phyloP scores from a whole-genome alignment of 2,888 invertebrate genomes.

The Lithodes maja region DNA sequence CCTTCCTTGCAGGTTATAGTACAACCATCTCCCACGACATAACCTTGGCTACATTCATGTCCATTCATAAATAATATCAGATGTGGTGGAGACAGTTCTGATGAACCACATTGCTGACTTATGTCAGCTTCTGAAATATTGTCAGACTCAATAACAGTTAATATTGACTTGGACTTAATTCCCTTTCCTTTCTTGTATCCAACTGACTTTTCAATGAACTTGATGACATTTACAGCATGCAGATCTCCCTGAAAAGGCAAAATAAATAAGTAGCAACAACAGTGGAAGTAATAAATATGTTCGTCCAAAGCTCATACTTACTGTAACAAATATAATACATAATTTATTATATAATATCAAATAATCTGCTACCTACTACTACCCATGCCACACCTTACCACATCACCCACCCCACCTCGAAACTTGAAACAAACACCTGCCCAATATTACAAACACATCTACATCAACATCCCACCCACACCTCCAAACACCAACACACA shows the following conservation, averaged over 20 bases:
- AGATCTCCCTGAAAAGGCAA: neutral
- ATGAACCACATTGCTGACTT: neutral
- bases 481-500: no score
- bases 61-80: neutral
- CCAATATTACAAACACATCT: no score
- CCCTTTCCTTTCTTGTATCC: slow-evolving; percentile 8
- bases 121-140: slow-evolving; percentile 16
- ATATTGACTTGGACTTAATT: neutral
- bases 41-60: neutral
- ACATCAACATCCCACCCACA: no score
- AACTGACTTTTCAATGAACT: slow-evolving; percentile 11
- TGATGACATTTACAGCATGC: neutral
- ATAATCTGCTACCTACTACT: neutral
- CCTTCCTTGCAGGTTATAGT: neutral
- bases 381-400: neutral
- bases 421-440: no score
- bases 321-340: neutral
- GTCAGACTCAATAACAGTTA: neutral
- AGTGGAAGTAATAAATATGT: neutral
- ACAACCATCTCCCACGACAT: slow-evolving; percentile 11
- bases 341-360: neutral
- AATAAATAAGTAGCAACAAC: neutral
- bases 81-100: slow-evolving; percentile 15
- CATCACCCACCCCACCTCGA: no score
- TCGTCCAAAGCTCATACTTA: neutral